phyloP scores from a whole-genome alignment of 37 sponge, comb jelly and placozoan species.

The Tethya wilhelma region DNA sequence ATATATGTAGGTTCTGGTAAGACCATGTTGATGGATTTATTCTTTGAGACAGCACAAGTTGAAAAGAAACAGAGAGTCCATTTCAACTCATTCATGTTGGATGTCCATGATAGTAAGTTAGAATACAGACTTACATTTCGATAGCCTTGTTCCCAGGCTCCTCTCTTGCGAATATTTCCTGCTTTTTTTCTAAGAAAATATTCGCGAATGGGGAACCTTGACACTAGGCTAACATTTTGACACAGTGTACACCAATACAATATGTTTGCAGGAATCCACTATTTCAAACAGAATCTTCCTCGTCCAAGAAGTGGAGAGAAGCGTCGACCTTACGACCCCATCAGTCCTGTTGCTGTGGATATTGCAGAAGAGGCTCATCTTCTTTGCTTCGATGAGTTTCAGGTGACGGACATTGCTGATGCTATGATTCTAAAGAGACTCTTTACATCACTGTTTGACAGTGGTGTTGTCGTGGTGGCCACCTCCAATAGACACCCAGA shows the following conservation, averaged over 20 bases:
- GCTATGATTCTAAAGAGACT: slow-evolving; percentile 95
- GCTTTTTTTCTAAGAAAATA: too few relatives aligned
- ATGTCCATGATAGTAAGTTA: slow-evolving; percentile 79
- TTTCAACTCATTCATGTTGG: slow-evolving; percentile 94
- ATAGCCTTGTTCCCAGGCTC: too few relatives aligned
- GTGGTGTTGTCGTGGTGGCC: slow-evolving; percentile 91
- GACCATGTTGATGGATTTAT: slow-evolving; percentile 99
- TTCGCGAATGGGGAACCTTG: too few relatives aligned
- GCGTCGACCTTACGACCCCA: slow-evolving; percentile 78
- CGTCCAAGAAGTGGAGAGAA: slow-evolving; percentile 12
- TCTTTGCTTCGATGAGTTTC: slow-evolving; percentile 99
- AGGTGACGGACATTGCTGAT: slow-evolving; percentile 97
- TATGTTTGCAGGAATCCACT: slow-evolving; percentile 65
- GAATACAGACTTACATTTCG: neutral
- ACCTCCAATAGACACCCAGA: slow-evolving; percentile 97
- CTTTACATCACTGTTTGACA: slow-evolving; percentile 91
- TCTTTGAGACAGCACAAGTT: slow-evolving; percentile 56
- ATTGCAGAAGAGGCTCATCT: slow-evolving; percentile 76
- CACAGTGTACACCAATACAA: too few relatives aligned
- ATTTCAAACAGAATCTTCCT: slow-evolving; percentile 57
- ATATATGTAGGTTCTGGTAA: slow-evolving; percentile 91
- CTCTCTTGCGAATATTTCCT: too few relatives aligned
- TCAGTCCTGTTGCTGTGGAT: slow-evolving; percentile 82
- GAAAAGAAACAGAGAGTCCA: slow-evolving; percentile 80
- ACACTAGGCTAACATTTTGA: too few relatives aligned